Conservation (phyloP, 2,113 vertebrate species). For the Ammodramus savannarum region DNA sequence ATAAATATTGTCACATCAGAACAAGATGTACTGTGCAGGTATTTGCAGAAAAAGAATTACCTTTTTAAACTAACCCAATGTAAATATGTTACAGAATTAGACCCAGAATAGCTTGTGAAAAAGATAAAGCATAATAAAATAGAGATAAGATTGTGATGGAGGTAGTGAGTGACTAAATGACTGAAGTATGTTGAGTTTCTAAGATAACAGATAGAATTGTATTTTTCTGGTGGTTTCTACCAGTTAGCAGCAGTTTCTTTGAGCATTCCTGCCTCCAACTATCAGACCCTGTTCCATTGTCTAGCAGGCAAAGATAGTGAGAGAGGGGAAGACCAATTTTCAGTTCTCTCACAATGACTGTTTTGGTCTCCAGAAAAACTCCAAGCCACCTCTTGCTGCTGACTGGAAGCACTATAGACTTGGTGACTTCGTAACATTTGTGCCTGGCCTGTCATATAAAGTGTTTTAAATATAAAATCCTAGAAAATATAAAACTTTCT, state of each 20-base stretch:
- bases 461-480: not conserved
- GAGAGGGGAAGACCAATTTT: not conserved
- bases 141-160: not conserved
- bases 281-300: not conserved
- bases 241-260: not conserved
- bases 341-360: not conserved
- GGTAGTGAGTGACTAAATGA: not conserved
- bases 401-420: not conserved
- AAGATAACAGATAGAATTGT: not conserved
- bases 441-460: not conserved
- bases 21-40: not conserved
- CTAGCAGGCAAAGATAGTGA: not conserved
- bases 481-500: not conserved
- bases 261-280: not conserved
- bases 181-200: not conserved
- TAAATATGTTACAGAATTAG: not conserved
- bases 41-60: not conserved
- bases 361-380: not conserved
- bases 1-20: not conserved
- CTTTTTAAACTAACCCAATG: not conserved
- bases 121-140: conserved; percentile 25
- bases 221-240: not conserved
- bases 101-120: not conserved
- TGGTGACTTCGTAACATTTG: not conserved
- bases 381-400: not conserved